These are phyloP conservation scores for Pemphredon lugubris DNA, from an alignment of 2,888 invertebrate species.

Conservation along the genomic window DNA sequence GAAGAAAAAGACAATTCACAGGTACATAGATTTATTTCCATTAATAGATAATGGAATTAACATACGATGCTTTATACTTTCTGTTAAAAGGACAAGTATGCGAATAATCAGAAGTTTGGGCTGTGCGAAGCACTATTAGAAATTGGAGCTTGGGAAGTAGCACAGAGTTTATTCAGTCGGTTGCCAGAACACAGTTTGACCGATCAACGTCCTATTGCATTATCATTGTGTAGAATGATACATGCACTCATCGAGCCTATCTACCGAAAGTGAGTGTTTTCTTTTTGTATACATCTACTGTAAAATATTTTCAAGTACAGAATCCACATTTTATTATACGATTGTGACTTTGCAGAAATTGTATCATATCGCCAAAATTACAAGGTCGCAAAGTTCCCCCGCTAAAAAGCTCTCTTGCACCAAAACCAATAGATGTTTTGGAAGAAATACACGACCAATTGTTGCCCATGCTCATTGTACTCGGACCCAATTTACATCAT, in stretches of 20 bases:
- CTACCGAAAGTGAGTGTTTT: slow-evolving; percentile 87
- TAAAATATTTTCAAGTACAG: not conserved
- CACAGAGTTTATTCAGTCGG: slow-evolving; percentile 89
- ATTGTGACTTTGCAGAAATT: slow-evolving; percentile 85
- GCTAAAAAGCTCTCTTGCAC: slow-evolving; percentile 84
- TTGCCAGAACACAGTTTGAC: slow-evolving; percentile 92
- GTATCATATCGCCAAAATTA: slow-evolving; percentile 88
- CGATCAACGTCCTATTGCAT: slow-evolving; percentile 89
- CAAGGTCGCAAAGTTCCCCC: slow-evolving; percentile 82
- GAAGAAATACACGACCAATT: slow-evolving; percentile 88
- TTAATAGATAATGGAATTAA: not conserved
- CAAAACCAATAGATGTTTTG: slow-evolving; percentile 86
- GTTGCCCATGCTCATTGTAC: slow-evolving; percentile 91
- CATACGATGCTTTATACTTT: not conserved
- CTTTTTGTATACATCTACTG: not conserved
- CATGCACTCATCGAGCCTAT: slow-evolving; percentile 93
- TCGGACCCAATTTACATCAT: slow-evolving; percentile 94
- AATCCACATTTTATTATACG: too few species aligned
- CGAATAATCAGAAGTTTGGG: slow-evolving; percentile 95
- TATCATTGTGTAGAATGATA: slow-evolving; percentile 89
- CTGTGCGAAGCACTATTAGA: slow-evolving; percentile 93
- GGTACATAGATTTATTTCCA: slow-evolving; percentile 78
- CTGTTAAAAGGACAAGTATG: slow-evolving; percentile 80
- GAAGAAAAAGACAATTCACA: slow-evolving; percentile 87
- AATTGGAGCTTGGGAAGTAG: slow-evolving; percentile 95